Evolutionary conservation across 1,140 invertebrate genomes (phyloP).

Genomic region (Rhizoglyphus robini): DNA sequence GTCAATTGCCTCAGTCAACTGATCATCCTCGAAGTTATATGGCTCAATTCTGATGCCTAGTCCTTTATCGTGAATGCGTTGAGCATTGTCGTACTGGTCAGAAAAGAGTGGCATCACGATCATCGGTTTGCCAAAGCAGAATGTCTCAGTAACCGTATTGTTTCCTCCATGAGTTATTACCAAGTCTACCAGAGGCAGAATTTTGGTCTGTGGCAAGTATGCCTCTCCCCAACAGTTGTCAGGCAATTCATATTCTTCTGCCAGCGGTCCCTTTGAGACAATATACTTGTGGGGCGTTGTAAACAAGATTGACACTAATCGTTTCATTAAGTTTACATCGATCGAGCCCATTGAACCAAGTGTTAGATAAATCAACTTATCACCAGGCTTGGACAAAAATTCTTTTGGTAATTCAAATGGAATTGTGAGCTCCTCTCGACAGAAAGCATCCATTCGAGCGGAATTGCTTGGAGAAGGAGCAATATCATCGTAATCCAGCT

Average conservation of each 20-base stretch:
- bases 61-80: conserved; percentile 17
- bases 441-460: background rate
- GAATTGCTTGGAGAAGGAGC: background rate
- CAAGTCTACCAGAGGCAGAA: conserved; percentile 22
- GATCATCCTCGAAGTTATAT: conserved; percentile 10
- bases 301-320: background rate
- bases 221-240: conserved; percentile 21
- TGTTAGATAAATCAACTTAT: conserved; percentile 21
- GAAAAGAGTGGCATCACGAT: conserved; percentile 27
- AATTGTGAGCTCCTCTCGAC: background rate
- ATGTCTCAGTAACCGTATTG: conserved; percentile 28
- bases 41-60: conserved; percentile 16
- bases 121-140: conserved; percentile 29
- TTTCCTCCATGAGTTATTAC: conserved; percentile 32
- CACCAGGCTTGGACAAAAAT: background rate
- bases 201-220: conserved; percentile 4
- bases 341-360: conserved; percentile 25
- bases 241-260: conserved; percentile 21
- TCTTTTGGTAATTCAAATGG: conserved; percentile 5
- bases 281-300: conserved; percentile 10
- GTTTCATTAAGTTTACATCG: conserved; percentile 22
- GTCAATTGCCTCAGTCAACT: conserved; percentile 14
- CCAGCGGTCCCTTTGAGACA: conserved; percentile 18
- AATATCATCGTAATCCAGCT: conserved; percentile 18
- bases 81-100: conserved; percentile 22